These are phyloP conservation scores for Ceratothoa steindachneri DNA, from an alignment of 2,888 invertebrate genomes.

Conservation along the genomic window DNA sequence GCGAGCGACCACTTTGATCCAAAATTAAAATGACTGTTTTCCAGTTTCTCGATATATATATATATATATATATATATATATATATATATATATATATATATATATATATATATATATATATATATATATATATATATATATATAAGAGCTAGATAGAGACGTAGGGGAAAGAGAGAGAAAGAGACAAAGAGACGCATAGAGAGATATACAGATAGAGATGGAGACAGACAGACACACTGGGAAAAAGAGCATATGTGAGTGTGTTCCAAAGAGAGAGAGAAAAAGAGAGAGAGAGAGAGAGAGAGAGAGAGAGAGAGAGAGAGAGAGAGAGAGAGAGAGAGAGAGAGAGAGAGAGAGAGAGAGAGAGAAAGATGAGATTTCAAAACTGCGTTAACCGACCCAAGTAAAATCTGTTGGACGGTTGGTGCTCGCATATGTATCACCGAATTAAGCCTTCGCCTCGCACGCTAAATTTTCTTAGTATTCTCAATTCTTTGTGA, in stretches of 20 bases:
- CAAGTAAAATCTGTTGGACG: background rate
- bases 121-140: background rate
- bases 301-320: background rate
- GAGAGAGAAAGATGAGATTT: background rate
- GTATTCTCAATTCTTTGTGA: slow-evolving; percentile 8
- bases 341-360: background rate
- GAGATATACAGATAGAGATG: background rate
- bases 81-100: background rate
- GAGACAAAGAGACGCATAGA: background rate
- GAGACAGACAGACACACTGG: background rate
- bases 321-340: background rate
- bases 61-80: background rate
- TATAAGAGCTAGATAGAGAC: background rate
- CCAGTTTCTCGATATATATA: too few relatives aligned
- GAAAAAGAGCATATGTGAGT: too few relatives aligned
- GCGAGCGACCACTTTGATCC: too few relatives aligned
- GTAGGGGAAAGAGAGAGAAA: background rate
- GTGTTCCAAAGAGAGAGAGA: too few relatives aligned
- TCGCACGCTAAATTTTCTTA: slow-evolving; percentile 6
- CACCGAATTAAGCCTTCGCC: background rate
- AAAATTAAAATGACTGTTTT: too few relatives aligned
- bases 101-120: background rate
- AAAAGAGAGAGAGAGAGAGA: background rate
- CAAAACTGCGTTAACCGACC: background rate
- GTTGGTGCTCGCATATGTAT: background rate